phyloP scores from a whole-genome alignment of 2,888 invertebrate species.

The Cryptus viduatorius region DNA sequence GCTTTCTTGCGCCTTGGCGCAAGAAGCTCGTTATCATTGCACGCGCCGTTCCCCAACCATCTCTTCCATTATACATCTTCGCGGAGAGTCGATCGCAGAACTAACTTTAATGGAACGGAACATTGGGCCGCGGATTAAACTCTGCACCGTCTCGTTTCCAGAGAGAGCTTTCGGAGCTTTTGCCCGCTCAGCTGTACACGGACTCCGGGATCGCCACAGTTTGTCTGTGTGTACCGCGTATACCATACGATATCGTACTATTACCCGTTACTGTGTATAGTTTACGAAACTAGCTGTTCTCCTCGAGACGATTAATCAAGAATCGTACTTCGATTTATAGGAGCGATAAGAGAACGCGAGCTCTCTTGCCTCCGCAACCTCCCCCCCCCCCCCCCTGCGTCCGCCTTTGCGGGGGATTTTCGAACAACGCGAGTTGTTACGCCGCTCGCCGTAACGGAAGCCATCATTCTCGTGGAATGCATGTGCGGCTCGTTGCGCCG shows the following conservation, averaged over 20 bases:
- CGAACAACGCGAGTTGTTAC: slow-evolving; percentile 51
- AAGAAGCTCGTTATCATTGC: slow-evolving; percentile 18
- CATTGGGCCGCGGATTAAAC: slow-evolving; percentile 50
- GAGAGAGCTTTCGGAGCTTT: slow-evolving; percentile 53
- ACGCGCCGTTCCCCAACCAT: neutral
- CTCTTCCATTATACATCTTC: slow-evolving; percentile 8
- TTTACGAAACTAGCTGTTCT: slow-evolving; percentile 38
- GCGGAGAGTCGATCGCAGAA: slow-evolving; percentile 17
- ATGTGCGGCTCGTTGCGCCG: slow-evolving; percentile 65
- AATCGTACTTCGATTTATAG: slow-evolving; percentile 72
- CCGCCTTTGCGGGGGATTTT: slow-evolving; percentile 32
- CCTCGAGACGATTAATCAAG: slow-evolving; percentile 69
- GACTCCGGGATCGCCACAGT: slow-evolving; percentile 18
- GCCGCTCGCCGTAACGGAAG: slow-evolving; percentile 66
- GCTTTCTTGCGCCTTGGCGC: slow-evolving; percentile 16
- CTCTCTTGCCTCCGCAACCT: neutral
- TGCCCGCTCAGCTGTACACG: slow-evolving; percentile 35
- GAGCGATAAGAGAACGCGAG: slow-evolving; percentile 67
- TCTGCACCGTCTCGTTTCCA: slow-evolving; percentile 42
- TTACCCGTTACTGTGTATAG: slow-evolving; percentile 3
- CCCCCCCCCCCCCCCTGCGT: neutral
- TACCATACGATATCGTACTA: neutral
- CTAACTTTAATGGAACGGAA: slow-evolving; percentile 54
- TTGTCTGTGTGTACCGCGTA: neutral
- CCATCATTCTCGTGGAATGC: slow-evolving; percentile 71